Evolutionary conservation across 1,140 invertebrate genomes (phyloP).

Genomic region (Zaprionus capensis): DNA sequence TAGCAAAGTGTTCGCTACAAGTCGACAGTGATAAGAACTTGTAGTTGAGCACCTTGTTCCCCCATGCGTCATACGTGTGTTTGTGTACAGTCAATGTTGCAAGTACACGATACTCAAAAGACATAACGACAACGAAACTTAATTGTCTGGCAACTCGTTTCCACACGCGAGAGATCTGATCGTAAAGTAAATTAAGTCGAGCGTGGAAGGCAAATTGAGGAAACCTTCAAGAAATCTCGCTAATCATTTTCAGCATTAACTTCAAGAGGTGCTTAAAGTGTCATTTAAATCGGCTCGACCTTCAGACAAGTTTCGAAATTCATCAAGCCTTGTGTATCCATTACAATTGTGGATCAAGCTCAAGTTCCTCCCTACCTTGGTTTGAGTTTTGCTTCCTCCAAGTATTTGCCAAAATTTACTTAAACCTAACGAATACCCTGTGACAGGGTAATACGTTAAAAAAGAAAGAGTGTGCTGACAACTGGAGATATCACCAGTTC

Average conservation of each 20-base stretch:
- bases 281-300: slow-evolving; percentile 9
- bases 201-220: slow-evolving; percentile 30
- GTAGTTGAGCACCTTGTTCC: slow-evolving; percentile 2
- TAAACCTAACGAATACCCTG: slow-evolving; percentile 14
- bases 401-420: slow-evolving; percentile 6
- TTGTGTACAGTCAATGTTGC: background rate
- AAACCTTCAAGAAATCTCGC: background rate
- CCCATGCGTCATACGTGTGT: background rate
- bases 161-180: background rate
- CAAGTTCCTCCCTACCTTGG: background rate
- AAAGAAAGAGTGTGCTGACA: slow-evolving; percentile 11
- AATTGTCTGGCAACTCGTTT: slow-evolving; percentile 1
- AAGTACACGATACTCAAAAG: slow-evolving; percentile 28
- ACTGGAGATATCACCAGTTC: slow-evolving; percentile 24
- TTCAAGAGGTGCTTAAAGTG: background rate
- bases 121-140: background rate
- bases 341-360: slow-evolving; percentile 20
- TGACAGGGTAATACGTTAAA: slow-evolving; percentile 14
- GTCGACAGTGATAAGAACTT: slow-evolving; percentile 20
- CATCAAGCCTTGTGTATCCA: slow-evolving; percentile 2
- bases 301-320: slow-evolving; percentile 40
- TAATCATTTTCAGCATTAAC: background rate
- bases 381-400: background rate
- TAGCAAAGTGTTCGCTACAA: no score
- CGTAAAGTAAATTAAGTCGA: slow-evolving; percentile 50